Conservation (phyloP, 2,797 vertebrate species). For the Rhyacichthys aspro region DNA sequence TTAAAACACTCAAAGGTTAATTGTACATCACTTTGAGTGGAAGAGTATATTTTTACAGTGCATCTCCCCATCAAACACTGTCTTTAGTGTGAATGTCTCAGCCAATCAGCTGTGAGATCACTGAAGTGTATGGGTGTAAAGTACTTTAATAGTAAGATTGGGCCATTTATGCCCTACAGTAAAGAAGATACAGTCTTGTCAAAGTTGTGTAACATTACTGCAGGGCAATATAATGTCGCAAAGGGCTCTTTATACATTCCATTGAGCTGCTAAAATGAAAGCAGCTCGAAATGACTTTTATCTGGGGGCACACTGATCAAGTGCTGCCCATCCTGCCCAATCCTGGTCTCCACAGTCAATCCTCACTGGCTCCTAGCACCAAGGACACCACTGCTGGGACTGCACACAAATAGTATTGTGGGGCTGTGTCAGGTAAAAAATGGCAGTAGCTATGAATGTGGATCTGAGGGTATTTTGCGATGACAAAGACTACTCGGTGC, state of each 20-base stretch:
- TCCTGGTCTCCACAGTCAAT: constrained; percentile 38
- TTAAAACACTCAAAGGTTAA: too few species aligned
- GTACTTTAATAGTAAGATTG: constrained; percentile 1
- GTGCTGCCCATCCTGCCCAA: constrained; percentile 10
- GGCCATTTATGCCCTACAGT: constrained; percentile 11
- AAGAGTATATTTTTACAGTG: too few species aligned
- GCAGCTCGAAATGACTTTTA: constrained; percentile 46
- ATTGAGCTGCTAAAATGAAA: constrained; percentile 28
- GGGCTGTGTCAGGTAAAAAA: constrained; percentile 31
- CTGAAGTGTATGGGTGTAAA: not conserved
- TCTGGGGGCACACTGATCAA: constrained; percentile 44
- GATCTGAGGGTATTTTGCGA: constrained; percentile 21
- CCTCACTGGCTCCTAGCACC: constrained; percentile 21
- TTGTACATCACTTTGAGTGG: too few species aligned
- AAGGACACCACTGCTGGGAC: constrained; percentile 27
- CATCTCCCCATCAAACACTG: too few species aligned
- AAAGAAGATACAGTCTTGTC: not conserved
- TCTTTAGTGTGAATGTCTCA: too few species aligned
- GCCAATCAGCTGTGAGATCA: not conserved
- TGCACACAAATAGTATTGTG: constrained; percentile 33
- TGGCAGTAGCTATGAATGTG: constrained; percentile 23
- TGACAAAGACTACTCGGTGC: constrained; percentile 35
- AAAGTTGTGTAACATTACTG: constrained; percentile 15
- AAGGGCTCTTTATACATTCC: constrained; percentile 14
- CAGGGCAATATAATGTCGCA: constrained; percentile 16